A percentile compares a stretch with the other conserved stretches of the same genome.
Conservation (phyloP, 2,797 vertebrate species). For the Silurus lanzhouensis region DNA sequence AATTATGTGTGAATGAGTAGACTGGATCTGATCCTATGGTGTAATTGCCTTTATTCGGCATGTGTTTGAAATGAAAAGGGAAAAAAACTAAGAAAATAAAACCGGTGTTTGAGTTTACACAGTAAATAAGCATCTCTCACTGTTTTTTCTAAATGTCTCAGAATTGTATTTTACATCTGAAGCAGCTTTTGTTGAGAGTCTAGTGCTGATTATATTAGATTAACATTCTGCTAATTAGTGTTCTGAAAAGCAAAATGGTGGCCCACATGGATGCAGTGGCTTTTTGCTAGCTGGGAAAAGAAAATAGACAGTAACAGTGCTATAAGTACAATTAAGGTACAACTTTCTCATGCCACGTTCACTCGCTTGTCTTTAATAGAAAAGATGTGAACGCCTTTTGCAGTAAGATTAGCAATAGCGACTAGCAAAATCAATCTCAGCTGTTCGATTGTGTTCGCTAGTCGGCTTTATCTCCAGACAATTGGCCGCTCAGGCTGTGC, state of each 20-base stretch:
- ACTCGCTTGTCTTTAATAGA: background rate
- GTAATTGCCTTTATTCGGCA: background rate
- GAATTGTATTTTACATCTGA: background rate
- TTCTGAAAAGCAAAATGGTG: background rate
- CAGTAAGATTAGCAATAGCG: background rate
- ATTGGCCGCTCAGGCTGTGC: background rate
- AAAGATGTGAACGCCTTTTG: background rate
- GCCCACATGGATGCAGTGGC: background rate
- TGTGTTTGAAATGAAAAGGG: background rate
- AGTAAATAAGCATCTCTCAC: background rate
- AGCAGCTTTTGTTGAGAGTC: background rate
- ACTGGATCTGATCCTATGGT: background rate
- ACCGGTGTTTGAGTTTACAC: background rate
- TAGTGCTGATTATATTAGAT: background rate
- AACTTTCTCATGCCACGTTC: background rate
- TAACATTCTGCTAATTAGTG: background rate
- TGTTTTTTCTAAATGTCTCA: background rate
- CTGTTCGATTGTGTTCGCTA: background rate
- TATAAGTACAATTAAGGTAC: background rate
- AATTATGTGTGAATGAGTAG: constrained; percentile 6
- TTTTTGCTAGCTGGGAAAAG: background rate
- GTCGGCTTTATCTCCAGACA: constrained; percentile 24
- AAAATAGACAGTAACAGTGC: too few species aligned
- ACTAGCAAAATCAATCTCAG: background rate
- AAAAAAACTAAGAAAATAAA: background rate